Evolutionary conservation across 2,888 invertebrate genomes (phyloP), one percentile per base, ranked within the genome.

Genomic region (Ormyrus labotus): DNA sequence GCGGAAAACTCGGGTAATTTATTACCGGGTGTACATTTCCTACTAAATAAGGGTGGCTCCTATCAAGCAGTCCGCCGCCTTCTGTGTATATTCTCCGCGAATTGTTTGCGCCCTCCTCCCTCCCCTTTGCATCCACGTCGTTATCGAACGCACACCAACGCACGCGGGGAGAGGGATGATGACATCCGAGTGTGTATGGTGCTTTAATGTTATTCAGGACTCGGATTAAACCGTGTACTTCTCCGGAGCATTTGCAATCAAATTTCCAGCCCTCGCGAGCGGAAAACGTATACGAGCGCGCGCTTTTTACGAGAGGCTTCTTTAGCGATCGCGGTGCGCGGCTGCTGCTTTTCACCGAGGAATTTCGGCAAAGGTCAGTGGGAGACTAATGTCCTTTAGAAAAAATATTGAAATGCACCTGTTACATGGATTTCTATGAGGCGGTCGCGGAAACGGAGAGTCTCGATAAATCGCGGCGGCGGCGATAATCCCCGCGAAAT

Each of bases 161-260:
- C 47, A 9, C 57, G 11, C 55, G 57, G 8, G 51, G 81, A 83
- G 53, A 79, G 65, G 55, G 72, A 81, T 61, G 75, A 80, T 83
- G 81, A 84, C 82, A 81, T 82, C 69, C 57, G 80, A 65, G 74
- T 65, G 75, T 58, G 45, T 34, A 34, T 34, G 47, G 63, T 82
- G 68, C 85, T 87, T 85, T 86, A 86, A 88, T 87, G 86, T 86
- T 87, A 88, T 88, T 87, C 87, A 85, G 85, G 85, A 84, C 81
- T 86, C 83, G 86, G 87, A 88, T 88, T 87, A 87, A 88, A 88
- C 83, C 86, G 79, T 87, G 87, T 87, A 86, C 85, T 83, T 83
- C 83, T 80, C 83, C 76, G 82, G 77, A 82, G 82, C 84, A 84
- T 83, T 84, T 83, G 83, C 84, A 83, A 85, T 85, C 60, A 76